Evolutionary conservation across 2,888 invertebrate genomes (phyloP).

Genomic region (Drosophila mimica): DNA sequence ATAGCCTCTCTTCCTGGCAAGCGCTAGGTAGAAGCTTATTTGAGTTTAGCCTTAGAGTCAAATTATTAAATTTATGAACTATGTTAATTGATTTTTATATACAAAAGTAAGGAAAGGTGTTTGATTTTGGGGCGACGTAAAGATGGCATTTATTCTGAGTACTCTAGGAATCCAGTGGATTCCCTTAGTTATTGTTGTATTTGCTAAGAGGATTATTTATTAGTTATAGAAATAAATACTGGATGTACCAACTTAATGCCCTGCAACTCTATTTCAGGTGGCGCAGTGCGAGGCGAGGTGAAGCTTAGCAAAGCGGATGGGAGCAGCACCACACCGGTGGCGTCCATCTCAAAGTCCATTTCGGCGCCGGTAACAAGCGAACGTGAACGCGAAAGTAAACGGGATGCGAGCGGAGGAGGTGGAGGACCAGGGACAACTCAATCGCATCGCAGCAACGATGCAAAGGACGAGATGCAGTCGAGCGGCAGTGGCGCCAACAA

Average conservation of each 20-base stretch:
- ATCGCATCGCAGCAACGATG: conserved; percentile 60
- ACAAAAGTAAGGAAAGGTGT: too few species aligned
- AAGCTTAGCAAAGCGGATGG: conserved; percentile 50
- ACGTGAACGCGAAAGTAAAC: conserved; percentile 66
- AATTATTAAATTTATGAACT: too few species aligned
- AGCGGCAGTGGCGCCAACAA: conserved; percentile 22
- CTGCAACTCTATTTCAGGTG: conserved; percentile 13
- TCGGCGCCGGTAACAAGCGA: conserved; percentile 39
- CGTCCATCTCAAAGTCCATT: conserved; percentile 30
- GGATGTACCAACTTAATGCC: not conserved
- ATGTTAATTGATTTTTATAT: too few species aligned
- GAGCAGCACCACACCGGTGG: conserved; percentile 8
- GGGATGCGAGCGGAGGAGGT: conserved; percentile 29
- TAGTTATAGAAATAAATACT: not conserved
- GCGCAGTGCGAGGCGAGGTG: conserved; percentile 37
- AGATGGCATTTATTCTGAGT: not conserved
- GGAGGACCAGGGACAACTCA: conserved; percentile 43
- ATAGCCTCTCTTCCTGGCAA: too few species aligned
- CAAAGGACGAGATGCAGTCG: conserved; percentile 63
- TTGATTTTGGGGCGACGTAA: not conserved
- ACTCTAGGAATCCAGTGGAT: not conserved
- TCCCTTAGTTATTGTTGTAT: not conserved
- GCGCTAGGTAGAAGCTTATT: too few species aligned
- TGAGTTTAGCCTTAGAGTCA: too few species aligned
- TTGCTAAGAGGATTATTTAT: not conserved